Evolutionary conservation across 2,113 vertebrate genomes (phyloP).

Genomic region (Zosterops borbonicus): DNA sequence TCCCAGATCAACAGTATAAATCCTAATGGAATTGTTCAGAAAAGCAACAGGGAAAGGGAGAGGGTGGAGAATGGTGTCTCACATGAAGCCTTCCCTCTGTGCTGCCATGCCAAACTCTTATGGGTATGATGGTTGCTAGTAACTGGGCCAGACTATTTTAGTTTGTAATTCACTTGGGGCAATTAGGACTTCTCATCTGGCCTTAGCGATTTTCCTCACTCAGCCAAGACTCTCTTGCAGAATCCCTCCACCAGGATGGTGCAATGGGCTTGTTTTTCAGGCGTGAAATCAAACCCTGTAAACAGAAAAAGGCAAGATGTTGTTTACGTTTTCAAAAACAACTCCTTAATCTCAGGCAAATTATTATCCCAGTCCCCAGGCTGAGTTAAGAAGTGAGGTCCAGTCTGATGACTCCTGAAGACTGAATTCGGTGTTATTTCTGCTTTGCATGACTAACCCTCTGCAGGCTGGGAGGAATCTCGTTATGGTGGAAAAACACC

Average conservation of each 20-base stretch:
- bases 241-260: not conserved
- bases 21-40: conserved; percentile 48
- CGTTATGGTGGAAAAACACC: not conserved
- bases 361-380: not conserved
- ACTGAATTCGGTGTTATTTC: not conserved
- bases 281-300: not conserved
- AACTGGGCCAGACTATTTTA: conserved; percentile 30
- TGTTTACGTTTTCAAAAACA: not conserved
- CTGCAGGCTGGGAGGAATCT: not conserved
- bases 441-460: not conserved
- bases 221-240: not conserved
- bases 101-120: not conserved
- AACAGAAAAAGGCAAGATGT: conserved; percentile 36
- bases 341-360: not conserved
- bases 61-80: not conserved
- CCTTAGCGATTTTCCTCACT: not conserved
- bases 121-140: not conserved
- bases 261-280: not conserved
- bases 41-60: not conserved
- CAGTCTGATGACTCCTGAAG: not conserved
- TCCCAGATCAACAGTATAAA: not conserved
- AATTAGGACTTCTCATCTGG: not conserved
- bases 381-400: not conserved
- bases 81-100: not conserved
- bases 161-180: not conserved